phyloP scores from a whole-genome alignment of 2,797 vertebrate genomes.

The Varecia variegata region DNA sequence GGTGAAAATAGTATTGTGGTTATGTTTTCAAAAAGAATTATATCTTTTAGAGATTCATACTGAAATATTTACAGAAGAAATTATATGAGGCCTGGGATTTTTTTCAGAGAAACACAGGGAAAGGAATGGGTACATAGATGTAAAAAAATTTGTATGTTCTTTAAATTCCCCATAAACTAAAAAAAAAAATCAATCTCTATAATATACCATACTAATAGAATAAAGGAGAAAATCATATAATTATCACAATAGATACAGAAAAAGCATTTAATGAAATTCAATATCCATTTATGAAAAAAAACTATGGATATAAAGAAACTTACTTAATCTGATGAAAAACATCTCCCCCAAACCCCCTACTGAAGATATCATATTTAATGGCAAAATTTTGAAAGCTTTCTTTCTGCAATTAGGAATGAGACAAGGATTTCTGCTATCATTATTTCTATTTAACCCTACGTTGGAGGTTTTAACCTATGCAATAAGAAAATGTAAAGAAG shows the following conservation, averaged over 20 bases:
- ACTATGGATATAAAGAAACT: background rate
- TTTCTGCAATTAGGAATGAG: background rate
- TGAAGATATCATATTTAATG: background rate
- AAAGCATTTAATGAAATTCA: background rate
- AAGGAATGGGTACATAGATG: background rate
- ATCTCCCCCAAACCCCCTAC: background rate
- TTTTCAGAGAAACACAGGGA: background rate
- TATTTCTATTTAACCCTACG: background rate
- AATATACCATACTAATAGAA: background rate
- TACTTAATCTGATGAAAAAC: background rate
- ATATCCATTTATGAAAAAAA: background rate
- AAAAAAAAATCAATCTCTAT: background rate
- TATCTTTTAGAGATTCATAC: background rate
- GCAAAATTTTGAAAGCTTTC: background rate
- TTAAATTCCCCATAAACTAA: background rate
- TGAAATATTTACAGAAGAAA: background rate
- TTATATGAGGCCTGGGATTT: background rate
- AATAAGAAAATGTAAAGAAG: background rate
- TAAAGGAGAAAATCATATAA: too few relatives aligned
- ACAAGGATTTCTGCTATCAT: background rate
- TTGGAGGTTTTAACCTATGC: background rate
- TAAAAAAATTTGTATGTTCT: background rate
- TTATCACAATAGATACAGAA: background rate
- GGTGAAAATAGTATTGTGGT: background rate
- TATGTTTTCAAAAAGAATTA: background rate